Base-by-base conservation (phyloP, 1,140 invertebrate species). In the Laodelphax striatellus region DNA sequence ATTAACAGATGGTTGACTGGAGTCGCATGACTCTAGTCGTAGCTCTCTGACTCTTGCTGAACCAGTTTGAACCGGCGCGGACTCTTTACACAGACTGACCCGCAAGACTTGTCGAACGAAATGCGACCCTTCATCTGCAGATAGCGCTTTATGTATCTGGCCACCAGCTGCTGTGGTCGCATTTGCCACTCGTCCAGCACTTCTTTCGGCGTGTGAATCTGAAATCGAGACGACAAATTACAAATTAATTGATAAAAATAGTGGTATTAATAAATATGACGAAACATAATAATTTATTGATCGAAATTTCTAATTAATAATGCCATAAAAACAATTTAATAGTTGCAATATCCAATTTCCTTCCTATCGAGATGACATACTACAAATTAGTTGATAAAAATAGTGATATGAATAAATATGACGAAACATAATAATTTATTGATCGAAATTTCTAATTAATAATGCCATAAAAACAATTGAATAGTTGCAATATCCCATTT, bases 141-240 rank as follows among this genome's bases (percentile, higher is more conserved):
- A 71, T 90, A 82, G 72, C 84, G 82, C 71, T 88, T 83, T 50
- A 98, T 98, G 70, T 92, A 97, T 41, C 88, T 81, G 3, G 87
- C 82, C 0, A 97, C 85, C 19, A 98, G 76, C 66, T 83, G 82
- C 69, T 95, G 94, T 0, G 97, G 95, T 65, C 95, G 80, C 57
- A 86, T 78, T 72, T 98, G 94, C 88, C 91, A 98, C 69, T 96
- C 90, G 62, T 94, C 84, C 67, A 97, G 72, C 0, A 91, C 86
- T 70, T 92, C 88, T 70, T 97, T 94, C 1, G 90, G 85, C 28
- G 89, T 83, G 60, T 86, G 79, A 0, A 94, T 88, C 88, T 90
- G 67, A 13, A 73, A 69, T 67, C 58, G 62, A 56, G 63, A 22
- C 58, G 55, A 52, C 41, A 42, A 17, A 58, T 17, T 43, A 59